These are phyloP conservation scores for Pelusios castaneus DNA, from an alignment of 2,113 vertebrate genomes.

Conservation along the genomic window DNA sequence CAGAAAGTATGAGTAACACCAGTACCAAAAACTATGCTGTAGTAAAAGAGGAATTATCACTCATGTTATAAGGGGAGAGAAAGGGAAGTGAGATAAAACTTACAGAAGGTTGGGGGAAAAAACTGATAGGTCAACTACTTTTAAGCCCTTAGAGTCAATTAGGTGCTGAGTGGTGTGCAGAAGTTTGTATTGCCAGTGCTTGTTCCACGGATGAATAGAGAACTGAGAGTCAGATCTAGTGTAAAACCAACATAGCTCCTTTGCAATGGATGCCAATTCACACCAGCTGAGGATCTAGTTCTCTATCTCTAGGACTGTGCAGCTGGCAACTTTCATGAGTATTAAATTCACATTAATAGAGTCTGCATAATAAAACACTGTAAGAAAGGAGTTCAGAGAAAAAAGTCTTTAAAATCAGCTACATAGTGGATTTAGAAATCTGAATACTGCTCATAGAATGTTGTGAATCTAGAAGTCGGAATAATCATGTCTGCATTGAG, in stretches of 20 bases:
- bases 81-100: neutral
- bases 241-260: neutral
- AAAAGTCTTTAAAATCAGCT: neutral
- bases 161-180: neutral
- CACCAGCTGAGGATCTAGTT: neutral
- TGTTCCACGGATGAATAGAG: neutral
- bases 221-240: neutral
- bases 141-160: neutral
- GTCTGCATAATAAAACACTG: neutral
- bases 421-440: neutral
- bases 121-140: neutral
- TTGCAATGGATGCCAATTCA: neutral
- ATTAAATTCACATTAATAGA: neutral
- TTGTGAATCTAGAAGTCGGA: neutral
- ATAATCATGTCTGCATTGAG: neutral
- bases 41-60: neutral
- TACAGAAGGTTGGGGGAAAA: neutral
- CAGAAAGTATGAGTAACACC: fast-evolving
- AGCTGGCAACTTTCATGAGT: neutral
- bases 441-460: neutral
- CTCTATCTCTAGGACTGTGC: neutral
- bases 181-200: neutral
- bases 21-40: neutral
- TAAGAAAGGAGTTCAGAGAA: neutral
- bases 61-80: neutral